Percentiles rank a stretch among this genome's conserved stretches.
Evolutionary conservation across 2,888 invertebrate species (phyloP).

Genomic region (Hypsopygia costalis): DNA sequence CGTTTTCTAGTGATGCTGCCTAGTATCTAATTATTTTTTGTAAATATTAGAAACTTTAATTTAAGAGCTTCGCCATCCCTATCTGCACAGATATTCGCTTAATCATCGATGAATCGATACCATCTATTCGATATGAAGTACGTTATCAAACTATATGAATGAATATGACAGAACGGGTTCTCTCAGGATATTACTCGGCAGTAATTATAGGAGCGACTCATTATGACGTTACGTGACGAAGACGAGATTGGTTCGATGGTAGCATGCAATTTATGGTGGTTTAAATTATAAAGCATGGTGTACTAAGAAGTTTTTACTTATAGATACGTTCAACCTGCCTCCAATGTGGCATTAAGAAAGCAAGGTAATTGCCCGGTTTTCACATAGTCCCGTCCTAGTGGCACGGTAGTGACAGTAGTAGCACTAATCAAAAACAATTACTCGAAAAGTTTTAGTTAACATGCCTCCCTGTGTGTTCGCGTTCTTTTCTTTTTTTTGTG

Average conservation of each 20-base stretch:
- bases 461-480: no score
- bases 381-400: no score
- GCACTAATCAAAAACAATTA: no score
- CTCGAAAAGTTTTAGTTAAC: no score
- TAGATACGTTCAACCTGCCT: no score
- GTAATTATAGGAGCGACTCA: slow-evolving; percentile 66
- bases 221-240: slow-evolving; percentile 69
- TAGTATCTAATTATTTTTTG: no score
- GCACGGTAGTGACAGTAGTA: no score
- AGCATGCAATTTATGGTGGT: slow-evolving; percentile 38
- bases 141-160: background rate
- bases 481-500: no score
- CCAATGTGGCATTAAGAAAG: no score
- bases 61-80: background rate
- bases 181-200: slow-evolving; percentile 48
- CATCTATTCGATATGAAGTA: background rate
- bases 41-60: background rate
- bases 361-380: no score
- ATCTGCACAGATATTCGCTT: background rate
- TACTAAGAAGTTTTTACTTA: no score
- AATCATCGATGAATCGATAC: background rate
- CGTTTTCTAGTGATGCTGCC: no score
- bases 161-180: slow-evolving; percentile 20
- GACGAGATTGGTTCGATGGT: slow-evolving; percentile 38
- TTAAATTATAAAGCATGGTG: background rate